Evolutionary conservation across 1,140 invertebrate genomes (phyloP).

Genomic region (Anagrus nilaparvatae): DNA sequence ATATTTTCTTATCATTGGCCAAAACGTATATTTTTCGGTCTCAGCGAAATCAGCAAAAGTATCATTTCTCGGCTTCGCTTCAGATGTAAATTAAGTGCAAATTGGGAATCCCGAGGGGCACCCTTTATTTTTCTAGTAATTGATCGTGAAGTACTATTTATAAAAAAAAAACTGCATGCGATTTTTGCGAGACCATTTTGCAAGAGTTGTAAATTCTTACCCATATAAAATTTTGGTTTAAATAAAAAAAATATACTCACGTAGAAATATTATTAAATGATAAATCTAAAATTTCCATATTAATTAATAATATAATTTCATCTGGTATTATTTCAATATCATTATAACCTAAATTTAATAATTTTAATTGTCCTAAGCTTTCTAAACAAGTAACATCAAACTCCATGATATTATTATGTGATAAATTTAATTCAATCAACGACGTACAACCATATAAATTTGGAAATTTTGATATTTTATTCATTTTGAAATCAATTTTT

Average conservation of each 20-base stretch:
- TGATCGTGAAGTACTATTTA: too few relatives aligned
- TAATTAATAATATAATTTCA: constrained; percentile 62
- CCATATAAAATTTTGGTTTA: too few relatives aligned
- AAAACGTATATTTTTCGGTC: too few relatives aligned
- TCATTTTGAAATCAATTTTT: constrained; percentile 67
- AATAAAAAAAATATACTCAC: constrained; percentile 38
- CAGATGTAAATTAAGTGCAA: too few relatives aligned
- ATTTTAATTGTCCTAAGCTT: constrained; percentile 56
- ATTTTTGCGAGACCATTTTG: too few relatives aligned
- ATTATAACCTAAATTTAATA: constrained; percentile 69
- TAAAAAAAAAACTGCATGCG: too few relatives aligned
- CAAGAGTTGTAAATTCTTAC: too few relatives aligned
- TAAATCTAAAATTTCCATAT: constrained; percentile 69
- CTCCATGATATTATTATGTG: constrained; percentile 67
- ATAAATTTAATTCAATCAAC: constrained; percentile 65
- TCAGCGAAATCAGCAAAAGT: too few relatives aligned
- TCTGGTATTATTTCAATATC: constrained; percentile 62
- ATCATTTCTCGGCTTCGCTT: too few relatives aligned
- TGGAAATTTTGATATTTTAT: constrained; percentile 56
- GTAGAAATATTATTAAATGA: constrained; percentile 68
- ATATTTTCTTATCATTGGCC: too few relatives aligned
- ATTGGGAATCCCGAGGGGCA: too few relatives aligned
- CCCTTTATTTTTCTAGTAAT: too few relatives aligned
- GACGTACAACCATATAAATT: constrained; percentile 55
- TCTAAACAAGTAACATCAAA: constrained; percentile 55